Evolutionary conservation across 2,888 invertebrate genomes (phyloP).

Genomic region (Lissonota sp.): DNA sequence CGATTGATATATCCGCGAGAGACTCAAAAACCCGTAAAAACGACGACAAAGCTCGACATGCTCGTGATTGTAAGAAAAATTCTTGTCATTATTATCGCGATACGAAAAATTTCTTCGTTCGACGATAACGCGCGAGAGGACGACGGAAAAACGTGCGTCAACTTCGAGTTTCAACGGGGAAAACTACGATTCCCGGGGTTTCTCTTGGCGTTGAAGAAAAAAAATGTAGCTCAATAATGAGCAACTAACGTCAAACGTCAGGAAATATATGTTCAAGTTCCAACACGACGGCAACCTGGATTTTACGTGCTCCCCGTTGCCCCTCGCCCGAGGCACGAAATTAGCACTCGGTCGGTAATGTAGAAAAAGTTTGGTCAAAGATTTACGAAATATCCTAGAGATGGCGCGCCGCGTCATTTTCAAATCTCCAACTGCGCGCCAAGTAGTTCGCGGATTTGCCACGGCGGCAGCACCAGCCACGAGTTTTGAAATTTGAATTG

Average conservation of each 20-base stretch:
- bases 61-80: too few relatives aligned
- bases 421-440: too few relatives aligned
- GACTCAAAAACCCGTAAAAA: background rate
- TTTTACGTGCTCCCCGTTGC: background rate
- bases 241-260: conserved; percentile 58
- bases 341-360: background rate
- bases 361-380: background rate
- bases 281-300: conserved; percentile 57
- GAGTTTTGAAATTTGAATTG: too few relatives aligned
- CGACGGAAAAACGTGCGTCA: background rate
- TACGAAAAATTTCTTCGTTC: background rate
- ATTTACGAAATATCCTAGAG: too few relatives aligned
- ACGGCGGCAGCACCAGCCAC: too few relatives aligned
- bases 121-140: background rate
- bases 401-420: too few relatives aligned
- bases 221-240: conserved; percentile 44
- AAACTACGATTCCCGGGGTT: conserved; percentile 8
- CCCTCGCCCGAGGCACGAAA: background rate
- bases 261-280: conserved; percentile 47
- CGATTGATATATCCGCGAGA: background rate
- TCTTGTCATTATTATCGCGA: background rate
- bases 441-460: too few relatives aligned
- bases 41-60: conserved; percentile 25
- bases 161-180: background rate
- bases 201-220: conserved; percentile 1